Percentiles rank a stretch among this genome's conserved stretches.
phyloP scores from a whole-genome alignment of 2,888 invertebrate species.

The Drosophila parthenogenetica region DNA sequence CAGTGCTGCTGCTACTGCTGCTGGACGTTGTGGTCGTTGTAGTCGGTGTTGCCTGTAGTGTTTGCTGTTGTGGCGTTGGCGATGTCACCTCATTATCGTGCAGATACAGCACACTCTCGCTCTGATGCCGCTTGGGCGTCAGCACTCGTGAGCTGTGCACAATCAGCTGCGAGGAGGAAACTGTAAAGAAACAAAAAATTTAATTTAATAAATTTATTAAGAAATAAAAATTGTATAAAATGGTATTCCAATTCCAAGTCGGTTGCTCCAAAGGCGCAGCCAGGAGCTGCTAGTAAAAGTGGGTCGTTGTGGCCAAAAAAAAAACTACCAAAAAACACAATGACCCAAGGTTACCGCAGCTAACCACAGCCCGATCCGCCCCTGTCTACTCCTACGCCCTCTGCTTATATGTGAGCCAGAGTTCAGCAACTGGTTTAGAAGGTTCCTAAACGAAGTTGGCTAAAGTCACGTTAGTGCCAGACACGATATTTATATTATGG shows the following conservation, averaged over 20 bases:
- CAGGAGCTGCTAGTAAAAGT: slow-evolving; percentile 68
- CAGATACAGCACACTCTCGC: slow-evolving; percentile 91
- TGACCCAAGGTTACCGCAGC: slow-evolving; percentile 58
- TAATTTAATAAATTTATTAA: neutral
- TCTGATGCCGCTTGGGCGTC: slow-evolving; percentile 91
- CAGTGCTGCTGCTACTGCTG: slow-evolving; percentile 14
- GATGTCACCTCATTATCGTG: slow-evolving; percentile 85
- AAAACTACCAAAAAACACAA: slow-evolving; percentile 26
- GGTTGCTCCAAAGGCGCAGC: slow-evolving; percentile 33
- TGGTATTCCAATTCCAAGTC: no score
- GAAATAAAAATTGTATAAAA: neutral
- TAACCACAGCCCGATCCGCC: neutral
- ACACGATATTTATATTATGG: slow-evolving; percentile 35
- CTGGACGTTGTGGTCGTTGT: slow-evolving; percentile 9
- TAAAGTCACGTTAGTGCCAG: slow-evolving; percentile 54
- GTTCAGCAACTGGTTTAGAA: slow-evolving; percentile 55
- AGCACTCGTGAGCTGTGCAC: slow-evolving; percentile 92
- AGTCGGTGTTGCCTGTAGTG: neutral
- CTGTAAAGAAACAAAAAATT: slow-evolving; percentile 67
- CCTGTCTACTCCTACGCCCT: neutral
- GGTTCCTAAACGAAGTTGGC: slow-evolving; percentile 48
- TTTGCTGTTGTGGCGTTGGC: slow-evolving; percentile 29
- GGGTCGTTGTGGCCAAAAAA: slow-evolving; percentile 58
- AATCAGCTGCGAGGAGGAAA: slow-evolving; percentile 87
- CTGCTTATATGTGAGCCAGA: slow-evolving; percentile 20